Evolutionary conservation across 64 coral and sea anemone species (phyloP).

Genomic region (Actinia tenebrosa): DNA sequence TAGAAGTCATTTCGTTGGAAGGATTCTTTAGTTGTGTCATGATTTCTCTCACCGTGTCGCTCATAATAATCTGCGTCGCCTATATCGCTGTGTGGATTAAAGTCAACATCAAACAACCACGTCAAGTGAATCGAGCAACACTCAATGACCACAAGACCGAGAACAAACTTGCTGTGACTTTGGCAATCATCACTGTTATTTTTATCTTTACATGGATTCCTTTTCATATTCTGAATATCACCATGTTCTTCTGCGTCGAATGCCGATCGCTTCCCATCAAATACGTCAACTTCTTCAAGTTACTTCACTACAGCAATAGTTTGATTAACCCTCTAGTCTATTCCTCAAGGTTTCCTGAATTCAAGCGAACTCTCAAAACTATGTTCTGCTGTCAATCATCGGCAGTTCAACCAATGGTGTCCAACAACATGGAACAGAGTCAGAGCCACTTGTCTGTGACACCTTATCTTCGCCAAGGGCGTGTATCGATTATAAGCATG

Average conservation of each 20-base stretch:
- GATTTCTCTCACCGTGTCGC: slow-evolving; percentile 43
- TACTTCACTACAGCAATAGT: slow-evolving; percentile 75
- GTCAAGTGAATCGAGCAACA: slow-evolving; percentile 1
- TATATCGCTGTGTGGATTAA: slow-evolving; percentile 68
- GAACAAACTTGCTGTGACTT: slow-evolving; percentile 62
- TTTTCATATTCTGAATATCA: slow-evolving; percentile 75
- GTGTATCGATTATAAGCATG: not conserved
- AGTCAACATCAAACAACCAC: slow-evolving; percentile 22
- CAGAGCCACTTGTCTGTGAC: not conserved
- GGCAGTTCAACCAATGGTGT: not conserved
- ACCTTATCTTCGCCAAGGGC: not conserved
- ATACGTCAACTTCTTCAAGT: slow-evolving; percentile 48
- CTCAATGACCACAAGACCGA: slow-evolving; percentile 29
- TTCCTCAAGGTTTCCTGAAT: slow-evolving; percentile 72
- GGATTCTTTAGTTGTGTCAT: slow-evolving; percentile 66
- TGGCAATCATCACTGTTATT: slow-evolving; percentile 57
- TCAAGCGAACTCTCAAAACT: slow-evolving; percentile 49
- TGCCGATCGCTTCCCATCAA: not conserved
- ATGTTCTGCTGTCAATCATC: slow-evolving; percentile 30
- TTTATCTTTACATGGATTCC: slow-evolving; percentile 87
- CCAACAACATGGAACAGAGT: not conserved
- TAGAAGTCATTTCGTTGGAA: slow-evolving; percentile 30
- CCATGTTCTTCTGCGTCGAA: slow-evolving; percentile 47
- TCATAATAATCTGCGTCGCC: slow-evolving; percentile 44
- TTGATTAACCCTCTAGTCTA: slow-evolving; percentile 74